These are phyloP conservation scores for Zaprionus capensis DNA, from an alignment of 1,140 invertebrate genomes.

Conservation along the genomic window DNA sequence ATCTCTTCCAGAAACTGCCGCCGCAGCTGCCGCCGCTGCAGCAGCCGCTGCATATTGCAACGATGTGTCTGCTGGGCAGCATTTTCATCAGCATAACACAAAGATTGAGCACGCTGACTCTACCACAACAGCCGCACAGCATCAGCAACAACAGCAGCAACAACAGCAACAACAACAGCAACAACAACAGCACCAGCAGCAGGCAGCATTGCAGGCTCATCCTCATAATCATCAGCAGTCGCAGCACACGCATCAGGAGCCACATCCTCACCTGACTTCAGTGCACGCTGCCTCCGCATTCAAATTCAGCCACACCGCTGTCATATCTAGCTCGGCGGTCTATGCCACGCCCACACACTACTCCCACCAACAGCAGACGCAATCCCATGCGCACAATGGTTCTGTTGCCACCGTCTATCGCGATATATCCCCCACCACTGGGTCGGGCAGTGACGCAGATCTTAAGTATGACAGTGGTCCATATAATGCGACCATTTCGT, in stretches of 20 bases:
- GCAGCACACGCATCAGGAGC: conserved; percentile 62
- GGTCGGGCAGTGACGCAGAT: conserved; percentile 51
- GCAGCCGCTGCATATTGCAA: conserved; percentile 70
- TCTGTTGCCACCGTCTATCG: conserved; percentile 52
- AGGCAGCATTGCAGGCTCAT: conserved; percentile 54
- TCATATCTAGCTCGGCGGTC: conserved; percentile 72
- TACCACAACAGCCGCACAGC: conserved; percentile 63
- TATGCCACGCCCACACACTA: conserved; percentile 67
- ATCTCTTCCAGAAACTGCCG: conserved; percentile 55
- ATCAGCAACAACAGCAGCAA: conserved; percentile 61
- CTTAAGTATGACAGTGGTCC: conserved; percentile 79
- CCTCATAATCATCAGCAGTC: conserved; percentile 43
- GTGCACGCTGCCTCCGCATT: conserved; percentile 69
- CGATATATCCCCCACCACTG: conserved; percentile 56
- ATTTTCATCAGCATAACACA: conserved; percentile 71
- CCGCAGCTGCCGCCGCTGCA: conserved; percentile 59
- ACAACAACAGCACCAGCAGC: conserved; percentile 60
- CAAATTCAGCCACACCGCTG: conserved; percentile 75
- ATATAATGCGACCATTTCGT: conserved; percentile 76
- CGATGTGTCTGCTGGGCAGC: conserved; percentile 67
- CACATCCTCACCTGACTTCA: conserved; percentile 63
- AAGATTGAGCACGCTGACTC: conserved; percentile 78
- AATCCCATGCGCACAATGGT: conserved; percentile 50
- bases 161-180: conserved; percentile 47
- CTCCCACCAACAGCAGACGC: conserved; percentile 61